Evolutionary conservation across 2,797 vertebrate species (phyloP).

Genomic region (Enteromius trimaculatus): DNA sequence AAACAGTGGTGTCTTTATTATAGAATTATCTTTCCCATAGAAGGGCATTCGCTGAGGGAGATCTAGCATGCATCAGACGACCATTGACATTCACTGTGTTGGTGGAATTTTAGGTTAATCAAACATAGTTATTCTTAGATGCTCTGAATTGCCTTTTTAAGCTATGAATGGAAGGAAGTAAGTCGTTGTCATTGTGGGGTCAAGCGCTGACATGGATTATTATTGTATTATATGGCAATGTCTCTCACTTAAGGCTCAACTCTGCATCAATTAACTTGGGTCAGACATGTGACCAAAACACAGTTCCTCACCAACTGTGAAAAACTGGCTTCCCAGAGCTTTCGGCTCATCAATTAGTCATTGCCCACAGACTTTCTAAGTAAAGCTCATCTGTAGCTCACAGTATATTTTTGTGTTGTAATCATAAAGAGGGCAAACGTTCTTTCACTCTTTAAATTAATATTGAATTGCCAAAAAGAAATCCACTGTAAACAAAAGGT

Average conservation of each 20-base stretch:
- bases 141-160: conserved; percentile 76
- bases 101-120: conserved; percentile 68
- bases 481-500: no score
- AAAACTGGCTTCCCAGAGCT: conserved; percentile 63
- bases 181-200: conserved; percentile 23
- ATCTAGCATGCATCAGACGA: conserved; percentile 71
- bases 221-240: conserved; percentile 67
- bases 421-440: neutral
- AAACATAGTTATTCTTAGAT: conserved; percentile 74
- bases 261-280: conserved; percentile 66
- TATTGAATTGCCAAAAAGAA: neutral
- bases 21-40: conserved; percentile 66
- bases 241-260: conserved; percentile 57
- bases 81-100: conserved; percentile 65
- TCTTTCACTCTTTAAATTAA: neutral
- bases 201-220: conserved; percentile 48
- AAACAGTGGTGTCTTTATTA: conserved; percentile 18
- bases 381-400: conserved; percentile 50
- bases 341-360: conserved; percentile 56
- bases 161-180: conserved; percentile 67
- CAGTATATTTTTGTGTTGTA: conserved; percentile 20
- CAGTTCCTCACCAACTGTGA: conserved; percentile 54
- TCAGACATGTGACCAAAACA: conserved; percentile 71
- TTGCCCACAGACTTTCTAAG: conserved; percentile 57
- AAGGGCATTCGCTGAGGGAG: conserved; percentile 68